Percentiles rank a stretch among this genome's conserved stretches.
phyloP scores from a whole-genome alignment of 2,888 invertebrate species.

The Pyrocoelia pectoralis region DNA sequence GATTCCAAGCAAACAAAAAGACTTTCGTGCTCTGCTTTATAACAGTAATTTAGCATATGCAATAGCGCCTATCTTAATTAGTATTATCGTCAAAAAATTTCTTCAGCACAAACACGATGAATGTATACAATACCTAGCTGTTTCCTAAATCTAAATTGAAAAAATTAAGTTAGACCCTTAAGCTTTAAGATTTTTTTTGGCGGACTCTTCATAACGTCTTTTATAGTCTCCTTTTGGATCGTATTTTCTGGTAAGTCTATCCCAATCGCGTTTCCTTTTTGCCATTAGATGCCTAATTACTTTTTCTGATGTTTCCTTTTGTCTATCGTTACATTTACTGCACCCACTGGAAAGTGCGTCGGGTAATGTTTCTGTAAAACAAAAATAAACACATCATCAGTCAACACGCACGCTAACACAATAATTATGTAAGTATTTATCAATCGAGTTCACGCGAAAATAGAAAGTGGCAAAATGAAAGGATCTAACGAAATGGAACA shows the following conservation, averaged over 20 bases:
- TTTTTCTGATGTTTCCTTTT: slow-evolving; percentile 72
- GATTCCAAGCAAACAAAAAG: too few species aligned
- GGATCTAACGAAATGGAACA: too few species aligned
- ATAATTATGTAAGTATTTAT: not conserved
- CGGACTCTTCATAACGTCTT: slow-evolving; percentile 60
- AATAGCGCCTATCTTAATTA: too few species aligned
- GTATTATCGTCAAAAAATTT: too few species aligned
- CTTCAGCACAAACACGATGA: too few species aligned
- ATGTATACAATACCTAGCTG: too few species aligned
- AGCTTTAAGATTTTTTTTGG: not conserved
- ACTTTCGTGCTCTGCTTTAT: too few species aligned
- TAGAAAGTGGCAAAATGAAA: too few species aligned
- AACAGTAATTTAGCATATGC: too few species aligned
- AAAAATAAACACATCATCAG: slow-evolving; percentile 1
- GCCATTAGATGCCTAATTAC: slow-evolving; percentile 71
- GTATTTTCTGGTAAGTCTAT: slow-evolving; percentile 70
- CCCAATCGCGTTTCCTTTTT: slow-evolving; percentile 73
- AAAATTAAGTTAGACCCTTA: too few species aligned
- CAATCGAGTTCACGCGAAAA: too few species aligned
- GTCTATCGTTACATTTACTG: slow-evolving; percentile 71
- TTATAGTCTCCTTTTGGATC: slow-evolving; percentile 75
- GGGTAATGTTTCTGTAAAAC: slow-evolving; percentile 70
- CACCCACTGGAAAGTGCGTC: slow-evolving; percentile 75
- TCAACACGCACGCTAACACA: not conserved
- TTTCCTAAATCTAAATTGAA: too few species aligned